Evolutionary conservation across 53 echinoderm and acorn worm species (phyloP), one percentile per base, ranked within the genome.

Genomic region (Apostichopus leukothele): DNA sequence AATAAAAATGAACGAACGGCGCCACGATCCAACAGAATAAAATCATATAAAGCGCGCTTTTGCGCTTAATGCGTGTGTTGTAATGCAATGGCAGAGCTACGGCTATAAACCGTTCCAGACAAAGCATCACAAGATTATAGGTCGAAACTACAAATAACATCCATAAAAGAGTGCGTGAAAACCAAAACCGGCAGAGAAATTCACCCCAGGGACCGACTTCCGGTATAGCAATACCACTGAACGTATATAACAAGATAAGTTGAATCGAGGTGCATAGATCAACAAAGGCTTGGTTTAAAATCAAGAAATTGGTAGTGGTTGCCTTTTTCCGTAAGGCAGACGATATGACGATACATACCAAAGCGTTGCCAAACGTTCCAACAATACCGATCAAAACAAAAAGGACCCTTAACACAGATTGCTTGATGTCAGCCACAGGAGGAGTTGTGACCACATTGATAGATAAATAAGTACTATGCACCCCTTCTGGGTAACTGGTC

Each of bases 251-350:
- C 51, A 93, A 53, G 7, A 93, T 73, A 20, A 93, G 86, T 8
- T 89, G 51, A 51, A 91, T 1, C 9, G 93, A 91, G 6, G 89
- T 77, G 54, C 91, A 61, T 6, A 86, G 75, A 57, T 93, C 93
- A 50, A 93, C 91, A 10, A 75, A 83, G 4, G 93, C 93, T 63
- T 93, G 93, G 39, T 91, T 93, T 68, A 93, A 78, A 74, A 93
- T 91, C 74, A 91, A 86, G 10, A 86, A 76, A 26, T 93, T 93
- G 74, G 92, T 92, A 5, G 83, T 52, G 74, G 8, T 79, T 7
- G 53, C 53, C 75, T 87, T 90, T 86, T 83, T 89, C 80, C 78
- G 68, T n/a, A 83, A 78, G 3, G 89, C 75, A 55, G 81, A 76
- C 26, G 79, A 68, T 50, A 93, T 89, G 5, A 93, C 93, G 25